Conservation (phyloP, 1,140 invertebrate species). For the Drosophila pseudoobscura region DNA sequence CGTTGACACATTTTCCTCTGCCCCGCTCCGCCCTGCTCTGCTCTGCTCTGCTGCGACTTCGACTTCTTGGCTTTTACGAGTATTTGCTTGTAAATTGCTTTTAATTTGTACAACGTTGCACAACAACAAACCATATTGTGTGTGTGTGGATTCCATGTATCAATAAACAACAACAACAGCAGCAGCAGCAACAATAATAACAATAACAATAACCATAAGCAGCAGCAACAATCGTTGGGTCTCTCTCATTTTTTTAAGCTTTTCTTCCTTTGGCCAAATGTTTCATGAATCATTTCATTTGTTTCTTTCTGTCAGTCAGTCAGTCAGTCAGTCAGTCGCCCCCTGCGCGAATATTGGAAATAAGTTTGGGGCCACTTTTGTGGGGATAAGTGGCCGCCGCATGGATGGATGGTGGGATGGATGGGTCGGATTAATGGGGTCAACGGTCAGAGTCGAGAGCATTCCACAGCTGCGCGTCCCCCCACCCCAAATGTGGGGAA, state of each 20-base stretch:
- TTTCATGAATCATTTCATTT: constrained; percentile 54
- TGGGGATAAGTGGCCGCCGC: background rate
- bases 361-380: background rate
- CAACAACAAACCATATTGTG: constrained; percentile 15
- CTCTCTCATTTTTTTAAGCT: constrained; percentile 42
- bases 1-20: constrained; percentile 38
- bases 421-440: constrained; percentile 33
- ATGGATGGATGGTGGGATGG: background rate
- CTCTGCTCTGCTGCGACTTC: background rate
- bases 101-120: constrained; percentile 34
- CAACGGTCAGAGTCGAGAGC: constrained; percentile 37
- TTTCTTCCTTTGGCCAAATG: constrained; percentile 33
- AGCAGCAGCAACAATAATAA: constrained; percentile 22
- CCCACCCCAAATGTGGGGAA: constrained; percentile 17
- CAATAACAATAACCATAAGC: constrained; percentile 36
- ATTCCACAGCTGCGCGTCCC: constrained; percentile 28
- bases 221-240: constrained; percentile 21
- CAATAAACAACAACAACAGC: background rate
- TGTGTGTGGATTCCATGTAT: constrained; percentile 10
- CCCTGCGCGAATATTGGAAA: too few relatives aligned
- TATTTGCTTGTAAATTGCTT: constrained; percentile 50
- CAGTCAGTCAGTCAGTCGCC: too few relatives aligned
- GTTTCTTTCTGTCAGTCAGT: constrained; percentile 1
- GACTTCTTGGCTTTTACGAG: constrained; percentile 25
- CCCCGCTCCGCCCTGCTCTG: too few relatives aligned